Evolutionary conservation across 1,140 invertebrate genomes (phyloP), one percentile per base, ranked within the genome.

Genomic region (Euglossa dilemma): DNA sequence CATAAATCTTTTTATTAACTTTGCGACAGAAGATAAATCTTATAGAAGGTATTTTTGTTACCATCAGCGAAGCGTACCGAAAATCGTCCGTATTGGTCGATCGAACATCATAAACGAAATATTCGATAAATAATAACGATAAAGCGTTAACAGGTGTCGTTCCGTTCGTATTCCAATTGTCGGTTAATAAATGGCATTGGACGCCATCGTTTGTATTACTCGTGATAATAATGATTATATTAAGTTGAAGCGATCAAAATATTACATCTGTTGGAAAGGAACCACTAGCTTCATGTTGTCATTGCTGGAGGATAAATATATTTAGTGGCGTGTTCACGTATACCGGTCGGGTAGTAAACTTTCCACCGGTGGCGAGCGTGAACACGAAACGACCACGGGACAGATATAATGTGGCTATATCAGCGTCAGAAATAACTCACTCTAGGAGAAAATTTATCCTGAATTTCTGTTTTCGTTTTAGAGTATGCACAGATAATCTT

Each of bases 321-420:
- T 80, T 73, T 54, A 63, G 57, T 63, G 57, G 20, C 23, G 7
- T 45, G 43, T 70, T 18, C 36, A 20, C 25, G 52, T 50, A 52
- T 20, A 52, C 28, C 57, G 16, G 14, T 63, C 36, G 47, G 28
- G 9, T 36, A 54, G 36, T 43, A 45, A 52, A 50, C 63, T 77
- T 64, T 56, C 43, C 11, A 61, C 25, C 36, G 23, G 12, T 57
- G 36, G 50, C 52, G 36, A 63, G 59, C 20, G 63, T 57, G 61
- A 72, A 80, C 47, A 14, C 56, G 78, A 73, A 70, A 79, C 57
- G 25, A 45, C 54, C 12, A 63, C 47, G 11, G 28, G 78, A 52
- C 57, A 73, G 57, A 80, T 73, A 72, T 73, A 73, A 73, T 73
- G 25, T 73, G 54, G 69, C 78, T 80, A 20, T 80, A 80, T 80